Base-by-base conservation (phyloP, 2,113 vertebrate species). In the Anguilla rostrata region DNA sequence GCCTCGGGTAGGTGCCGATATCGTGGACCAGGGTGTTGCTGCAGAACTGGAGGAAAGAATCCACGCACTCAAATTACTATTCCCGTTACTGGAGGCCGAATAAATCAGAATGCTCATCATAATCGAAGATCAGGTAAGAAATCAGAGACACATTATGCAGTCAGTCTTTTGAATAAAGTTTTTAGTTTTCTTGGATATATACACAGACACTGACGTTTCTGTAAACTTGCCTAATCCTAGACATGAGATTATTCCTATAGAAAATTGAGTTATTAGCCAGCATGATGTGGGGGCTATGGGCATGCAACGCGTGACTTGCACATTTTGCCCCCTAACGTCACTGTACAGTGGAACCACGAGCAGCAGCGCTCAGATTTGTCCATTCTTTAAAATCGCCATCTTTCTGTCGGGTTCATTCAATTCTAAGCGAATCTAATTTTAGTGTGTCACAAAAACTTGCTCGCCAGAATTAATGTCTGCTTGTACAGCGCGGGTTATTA, bases 91-190 rank as follows among this genome's bases (percentile, higher is more conserved):
- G 56, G 3, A 16, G 60, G 22, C 60, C 26, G 4, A 49, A 0
- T 56, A 12, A 41, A 34, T 26, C 56, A 89, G 29, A 39, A 90
- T 90, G 89, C 83, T 90, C 60, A 79, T 85, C 81, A 39, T 79
- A 2, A 89, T 90, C 46, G 88, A 90, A 40, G 81, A 88, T 63
- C 71, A 89, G 88, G 89, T 90, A 85, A 78, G 80, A 11, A n/a
- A 18, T 18, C 1, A 14, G 29, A 9, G 46, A 6, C 5, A 46
- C 8, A 46, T 46, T 2, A 46, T 4, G 43, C 49, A 53, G 49
- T 53, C 49, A 53, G 49, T 14, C 49, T 11, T 53, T 11, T 53
- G 49, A 53, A 46, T 1, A 46, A 46, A 53, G 49, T 53, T 53
- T 14, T 6, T 12, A 12, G 49, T 11, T 53, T 53, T 78, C 6